These are phyloP conservation scores for Petrocephalus zakoni DNA, from an alignment of 2,113 vertebrate species.

Conservation along the genomic window DNA sequence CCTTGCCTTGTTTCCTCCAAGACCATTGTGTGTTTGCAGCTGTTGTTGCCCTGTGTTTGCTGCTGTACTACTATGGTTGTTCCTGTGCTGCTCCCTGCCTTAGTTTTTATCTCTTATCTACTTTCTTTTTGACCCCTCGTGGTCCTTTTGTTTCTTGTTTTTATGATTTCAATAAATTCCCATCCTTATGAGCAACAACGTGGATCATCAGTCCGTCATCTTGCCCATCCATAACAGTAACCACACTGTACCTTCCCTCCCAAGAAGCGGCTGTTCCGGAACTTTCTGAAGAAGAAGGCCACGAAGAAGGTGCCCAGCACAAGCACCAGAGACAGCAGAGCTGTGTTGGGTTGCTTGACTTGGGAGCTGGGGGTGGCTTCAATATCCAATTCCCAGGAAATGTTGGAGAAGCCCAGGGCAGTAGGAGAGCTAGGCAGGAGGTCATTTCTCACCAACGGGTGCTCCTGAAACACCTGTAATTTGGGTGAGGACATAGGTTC, in stretches of 20 bases:
- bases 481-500: background rate
- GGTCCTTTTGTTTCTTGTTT: background rate
- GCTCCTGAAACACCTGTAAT: constrained; percentile 83
- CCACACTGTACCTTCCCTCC: constrained; percentile 77
- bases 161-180: background rate
- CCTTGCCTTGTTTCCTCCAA: background rate
- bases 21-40: background rate
- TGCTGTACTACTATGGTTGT: background rate
- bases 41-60: background rate
- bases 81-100: background rate
- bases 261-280: constrained; percentile 93
- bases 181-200: background rate
- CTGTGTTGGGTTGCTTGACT: constrained; percentile 90
- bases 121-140: background rate
- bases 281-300: constrained; percentile 94
- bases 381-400: constrained; percentile 25
- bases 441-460: constrained; percentile 82
- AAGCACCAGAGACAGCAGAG: constrained; percentile 89
- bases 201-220: background rate
- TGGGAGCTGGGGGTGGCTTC: constrained; percentile 32
- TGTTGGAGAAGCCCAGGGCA: constrained; percentile 41
- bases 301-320: constrained; percentile 96
- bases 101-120: background rate
- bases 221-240: background rate
- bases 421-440: constrained; percentile 44